A percentile compares a stretch with the other conserved stretches of the same genome.
Evolutionary conservation across 2,113 vertebrate species (phyloP).

Genomic region (Lutjanus erythropterus): DNA sequence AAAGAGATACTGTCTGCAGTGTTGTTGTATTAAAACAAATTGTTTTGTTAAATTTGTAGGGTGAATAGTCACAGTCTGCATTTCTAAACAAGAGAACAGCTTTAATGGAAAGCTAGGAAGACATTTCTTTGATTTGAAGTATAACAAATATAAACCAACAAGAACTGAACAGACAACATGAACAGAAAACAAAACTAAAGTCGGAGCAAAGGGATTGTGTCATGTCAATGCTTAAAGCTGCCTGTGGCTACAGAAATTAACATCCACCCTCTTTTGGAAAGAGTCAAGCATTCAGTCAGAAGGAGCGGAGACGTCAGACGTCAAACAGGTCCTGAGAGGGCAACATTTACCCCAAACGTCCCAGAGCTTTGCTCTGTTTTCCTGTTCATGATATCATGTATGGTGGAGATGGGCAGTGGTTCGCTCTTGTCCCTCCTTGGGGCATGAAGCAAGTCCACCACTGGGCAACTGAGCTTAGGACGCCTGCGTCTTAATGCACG

Average conservation of each 20-base stretch:
- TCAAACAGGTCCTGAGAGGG: slow-evolving; percentile 90
- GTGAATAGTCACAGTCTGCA: not conserved
- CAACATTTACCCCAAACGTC: slow-evolving; percentile 85
- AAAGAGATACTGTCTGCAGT: too few relatives aligned
- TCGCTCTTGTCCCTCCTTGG: slow-evolving; percentile 67
- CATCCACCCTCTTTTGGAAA: slow-evolving; percentile 39
- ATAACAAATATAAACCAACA: slow-evolving; percentile 63
- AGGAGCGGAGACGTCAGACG: not conserved
- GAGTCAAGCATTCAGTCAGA: slow-evolving; percentile 20
- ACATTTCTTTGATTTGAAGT: slow-evolving; percentile 49
- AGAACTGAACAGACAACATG: slow-evolving; percentile 20
- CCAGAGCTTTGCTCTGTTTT: slow-evolving; percentile 90
- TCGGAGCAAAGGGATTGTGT: slow-evolving; percentile 49
- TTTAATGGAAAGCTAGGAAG: slow-evolving; percentile 67
- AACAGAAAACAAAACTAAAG: slow-evolving; percentile 18
- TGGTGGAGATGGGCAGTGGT: slow-evolving; percentile 84
- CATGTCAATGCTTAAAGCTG: slow-evolving; percentile 49
- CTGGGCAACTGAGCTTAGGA: slow-evolving; percentile 86
- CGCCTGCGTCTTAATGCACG: slow-evolving; percentile 89
- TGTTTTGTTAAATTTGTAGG: not conserved
- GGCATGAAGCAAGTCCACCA: slow-evolving; percentile 90
- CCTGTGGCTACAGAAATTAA: slow-evolving; percentile 42
- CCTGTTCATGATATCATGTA: slow-evolving; percentile 91
- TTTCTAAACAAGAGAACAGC: slow-evolving; percentile 39
- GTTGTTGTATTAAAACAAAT: not conserved